These are phyloP conservation scores for Spialia ferax DNA, from an alignment of 2,888 invertebrate genomes.

Conservation along the genomic window DNA sequence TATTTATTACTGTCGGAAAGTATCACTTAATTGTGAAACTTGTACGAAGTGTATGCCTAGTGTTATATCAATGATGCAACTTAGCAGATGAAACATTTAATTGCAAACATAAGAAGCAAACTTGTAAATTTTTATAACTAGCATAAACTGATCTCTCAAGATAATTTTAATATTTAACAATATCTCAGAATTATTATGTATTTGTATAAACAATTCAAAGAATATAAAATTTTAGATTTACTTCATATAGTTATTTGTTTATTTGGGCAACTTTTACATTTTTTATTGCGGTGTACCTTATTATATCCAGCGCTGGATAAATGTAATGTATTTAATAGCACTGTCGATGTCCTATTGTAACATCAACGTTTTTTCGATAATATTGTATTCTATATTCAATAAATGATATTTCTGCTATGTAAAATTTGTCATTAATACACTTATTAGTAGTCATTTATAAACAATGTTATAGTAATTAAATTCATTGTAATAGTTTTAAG, in stretches of 20 bases:
- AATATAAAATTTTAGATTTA: constrained; percentile 79
- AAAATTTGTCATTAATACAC: constrained; percentile 83
- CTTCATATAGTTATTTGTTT: constrained; percentile 73
- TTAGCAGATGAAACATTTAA: constrained; percentile 70
- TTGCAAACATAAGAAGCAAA: constrained; percentile 77
- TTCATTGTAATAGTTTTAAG: constrained; percentile 86
- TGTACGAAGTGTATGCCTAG: constrained; percentile 69
- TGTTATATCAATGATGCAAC: constrained; percentile 74
- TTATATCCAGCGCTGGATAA: constrained; percentile 75
- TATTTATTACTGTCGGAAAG: constrained; percentile 76
- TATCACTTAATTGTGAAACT: constrained; percentile 67
- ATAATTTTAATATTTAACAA: constrained; percentile 81
- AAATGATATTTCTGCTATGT: constrained; percentile 84
- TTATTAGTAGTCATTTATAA: constrained; percentile 81
- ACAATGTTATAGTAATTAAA: constrained; percentile 79
- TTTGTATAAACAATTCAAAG: constrained; percentile 82
- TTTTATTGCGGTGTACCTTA: constrained; percentile 67
- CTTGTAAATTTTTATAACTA: constrained; percentile 85
- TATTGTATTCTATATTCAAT: constrained; percentile 86
- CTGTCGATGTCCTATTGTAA: constrained; percentile 82
- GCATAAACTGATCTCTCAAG: constrained; percentile 85
- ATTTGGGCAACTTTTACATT: constrained; percentile 73
- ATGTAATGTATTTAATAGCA: constrained; percentile 77
- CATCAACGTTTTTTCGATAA: constrained; percentile 84
- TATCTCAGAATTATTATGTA: constrained; percentile 81